Conservation (phyloP, 1,140 invertebrate species). For the Drosophila sturtevanti region DNA sequence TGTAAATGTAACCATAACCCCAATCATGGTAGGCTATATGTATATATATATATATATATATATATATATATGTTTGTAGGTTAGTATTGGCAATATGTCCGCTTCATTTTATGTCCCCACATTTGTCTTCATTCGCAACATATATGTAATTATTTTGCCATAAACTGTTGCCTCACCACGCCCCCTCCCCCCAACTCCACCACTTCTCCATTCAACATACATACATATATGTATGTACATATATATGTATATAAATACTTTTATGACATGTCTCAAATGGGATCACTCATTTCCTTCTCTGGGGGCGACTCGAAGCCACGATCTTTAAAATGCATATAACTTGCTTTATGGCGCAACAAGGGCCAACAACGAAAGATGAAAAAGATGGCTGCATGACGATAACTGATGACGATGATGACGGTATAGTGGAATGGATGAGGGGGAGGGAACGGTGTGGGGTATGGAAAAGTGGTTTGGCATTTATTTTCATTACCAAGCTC, state of each 20-base stretch:
- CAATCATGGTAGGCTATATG: not conserved
- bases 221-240: not conserved
- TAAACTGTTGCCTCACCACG: not conserved
- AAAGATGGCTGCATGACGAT: not conserved
- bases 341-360: slow-evolving; percentile 6
- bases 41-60: not conserved
- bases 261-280: slow-evolving; percentile 12
- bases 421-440: too few species aligned
- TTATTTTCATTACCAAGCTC: slow-evolving; percentile 25
- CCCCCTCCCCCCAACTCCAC: not conserved
- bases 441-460: not conserved
- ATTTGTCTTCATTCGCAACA: slow-evolving; percentile 24
- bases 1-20: slow-evolving; percentile 7
- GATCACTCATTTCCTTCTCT: not conserved
- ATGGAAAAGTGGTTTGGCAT: slow-evolving; percentile 22
- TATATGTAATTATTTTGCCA: slow-evolving; percentile 23
- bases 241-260: slow-evolving; percentile 9
- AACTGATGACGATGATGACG: not conserved
- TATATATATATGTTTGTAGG: slow-evolving; percentile 4
- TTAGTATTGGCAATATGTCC: slow-evolving; percentile 13
- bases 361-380: not conserved
- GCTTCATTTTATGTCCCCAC: slow-evolving; percentile 17
- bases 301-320: slow-evolving; percentile 1
- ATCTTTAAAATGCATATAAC: slow-evolving; percentile 19
- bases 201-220: too few species aligned